A percentile compares a stretch with the other conserved stretches of the same genome.
Evolutionary conservation across 2,888 invertebrate species (phyloP).

Genomic region (Marronus borbonicus): DNA sequence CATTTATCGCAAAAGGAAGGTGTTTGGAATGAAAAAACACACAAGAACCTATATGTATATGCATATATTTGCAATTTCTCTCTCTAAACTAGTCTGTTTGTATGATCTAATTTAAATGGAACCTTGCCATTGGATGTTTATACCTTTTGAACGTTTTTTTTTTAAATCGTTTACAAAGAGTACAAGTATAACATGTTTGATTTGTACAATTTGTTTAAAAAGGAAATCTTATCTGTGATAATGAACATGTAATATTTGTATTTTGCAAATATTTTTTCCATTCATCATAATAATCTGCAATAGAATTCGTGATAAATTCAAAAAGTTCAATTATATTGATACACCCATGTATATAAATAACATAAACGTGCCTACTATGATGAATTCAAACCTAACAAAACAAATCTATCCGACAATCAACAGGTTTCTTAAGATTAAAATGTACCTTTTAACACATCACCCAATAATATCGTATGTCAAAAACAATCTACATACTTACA

Average conservation of each 20-base stretch:
- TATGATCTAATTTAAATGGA: constrained; percentile 7
- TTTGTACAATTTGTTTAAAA: constrained; percentile 52
- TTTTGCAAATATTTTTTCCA: constrained; percentile 35
- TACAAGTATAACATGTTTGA: constrained; percentile 53
- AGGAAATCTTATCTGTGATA: constrained; percentile 53
- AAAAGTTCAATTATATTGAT: constrained; percentile 12
- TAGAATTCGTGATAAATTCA: background rate
- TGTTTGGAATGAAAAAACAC: constrained; percentile 12
- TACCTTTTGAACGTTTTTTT: constrained; percentile 16
- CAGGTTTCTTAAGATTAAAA: constrained; percentile 28
- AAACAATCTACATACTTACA: constrained; percentile 28
- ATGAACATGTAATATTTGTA: constrained; percentile 53
- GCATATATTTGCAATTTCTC: constrained; percentile 21
- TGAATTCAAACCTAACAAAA: background rate
- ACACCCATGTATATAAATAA: background rate
- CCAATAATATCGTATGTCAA: constrained; percentile 9
- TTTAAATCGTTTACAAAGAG: constrained; percentile 15
- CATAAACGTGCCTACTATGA: background rate
- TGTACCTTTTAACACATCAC: constrained; percentile 51
- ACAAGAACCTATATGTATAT: background rate
- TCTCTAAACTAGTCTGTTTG: constrained; percentile 40
- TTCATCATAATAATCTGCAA: constrained; percentile 8
- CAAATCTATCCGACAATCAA: constrained; percentile 42
- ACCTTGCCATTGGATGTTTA: constrained; percentile 47
- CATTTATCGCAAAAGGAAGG: constrained; percentile 37